phyloP scores from a whole-genome alignment of 2,113 vertebrate species.

The Python bivittatus region DNA sequence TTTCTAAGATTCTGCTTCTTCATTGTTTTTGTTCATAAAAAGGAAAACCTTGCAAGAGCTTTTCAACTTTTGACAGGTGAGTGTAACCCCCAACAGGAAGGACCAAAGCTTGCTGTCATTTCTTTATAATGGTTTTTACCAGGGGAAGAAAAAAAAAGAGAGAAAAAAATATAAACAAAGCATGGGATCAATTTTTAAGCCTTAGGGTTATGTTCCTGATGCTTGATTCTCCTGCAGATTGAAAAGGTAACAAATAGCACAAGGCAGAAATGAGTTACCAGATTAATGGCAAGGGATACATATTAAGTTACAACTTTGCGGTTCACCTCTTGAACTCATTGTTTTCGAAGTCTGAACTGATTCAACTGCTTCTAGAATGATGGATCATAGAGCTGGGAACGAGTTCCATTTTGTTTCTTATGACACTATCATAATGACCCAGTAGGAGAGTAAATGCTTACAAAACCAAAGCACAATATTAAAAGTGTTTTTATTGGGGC shows the following conservation, averaged over 20 bases:
- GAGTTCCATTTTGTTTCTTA: not conserved
- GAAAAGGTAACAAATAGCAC: slow-evolving; percentile 11
- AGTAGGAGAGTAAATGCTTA: not conserved
- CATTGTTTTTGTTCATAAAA: not conserved
- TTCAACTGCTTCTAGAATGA: slow-evolving; percentile 4
- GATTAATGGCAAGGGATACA: slow-evolving; percentile 49
- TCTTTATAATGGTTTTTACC: slow-evolving; percentile 8
- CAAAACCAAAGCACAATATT: not conserved
- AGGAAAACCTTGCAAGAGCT: not conserved
- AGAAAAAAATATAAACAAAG: slow-evolving; percentile 3
- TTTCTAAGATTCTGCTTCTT: slow-evolving; percentile 26
- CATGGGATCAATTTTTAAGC: slow-evolving; percentile 37
- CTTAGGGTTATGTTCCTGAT: slow-evolving; percentile 15
- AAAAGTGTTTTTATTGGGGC: not conserved
- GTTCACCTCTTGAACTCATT: slow-evolving; percentile 32
- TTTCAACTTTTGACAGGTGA: slow-evolving; percentile 14
- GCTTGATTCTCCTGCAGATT: slow-evolving; percentile 34
- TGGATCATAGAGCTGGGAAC: not conserved
- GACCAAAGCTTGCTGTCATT: not conserved
- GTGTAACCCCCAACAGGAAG: not conserved
- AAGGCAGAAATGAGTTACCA: slow-evolving; percentile 40
- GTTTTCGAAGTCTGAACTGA: not conserved
- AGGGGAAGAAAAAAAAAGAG: not conserved
- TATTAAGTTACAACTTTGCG: slow-evolving; percentile 47
- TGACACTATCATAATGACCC: not conserved